Evolutionary conservation across 2,113 vertebrate genomes (phyloP), one percentile per base, ranked within the genome.

Genomic region (Camarhynchus parvulus): DNA sequence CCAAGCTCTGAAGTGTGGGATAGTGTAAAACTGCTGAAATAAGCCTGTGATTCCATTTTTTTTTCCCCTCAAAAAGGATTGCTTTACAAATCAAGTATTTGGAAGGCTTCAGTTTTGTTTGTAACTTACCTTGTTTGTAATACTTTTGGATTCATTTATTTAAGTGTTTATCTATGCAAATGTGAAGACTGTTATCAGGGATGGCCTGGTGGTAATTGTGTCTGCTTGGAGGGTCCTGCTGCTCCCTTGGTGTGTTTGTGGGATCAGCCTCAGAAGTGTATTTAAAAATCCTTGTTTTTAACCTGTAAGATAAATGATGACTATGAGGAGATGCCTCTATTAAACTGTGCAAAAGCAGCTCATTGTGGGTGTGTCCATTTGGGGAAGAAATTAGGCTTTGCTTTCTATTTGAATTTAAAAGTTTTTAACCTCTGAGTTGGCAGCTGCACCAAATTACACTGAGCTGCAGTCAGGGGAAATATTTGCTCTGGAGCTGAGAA

Each of bases 111-210:
- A 0, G 15, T 62, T 82, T 86, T 94, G 62, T 87, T 92, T 89
- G 69, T 89, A 68, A 87, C 13, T 75, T 79, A 59, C 9, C 63
- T 58, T 59, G 74, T 94, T 93, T 90, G 79, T 89, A 56, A 76
- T 63, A 90, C 42, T 88, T 77, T 47, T 4, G 44, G 66, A 72
- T 88, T 72, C 58, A 35, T 30, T 90, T 92, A 89, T 94, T 96
- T 94, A 95, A 94, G 42, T 89, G 47, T 76, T 89, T 59, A 94
- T 92, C 94, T 96, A 93, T 96, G 92, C 96, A 96, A 95, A 94
- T 87, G 94, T 94, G 90, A 96, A 86, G 70, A 59, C 3, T 50
- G 67, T 83, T 93, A 9, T 49, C 50, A 23, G 49, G 72, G 72
- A 78, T 55, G 83, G 31, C 49, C 47, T 42, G n/a, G 59, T 91